A percentile compares a stretch with the other conserved stretches of the same genome.
phyloP scores from a whole-genome alignment of 2,113 vertebrate genomes.

The Poicephalus meyeri region DNA sequence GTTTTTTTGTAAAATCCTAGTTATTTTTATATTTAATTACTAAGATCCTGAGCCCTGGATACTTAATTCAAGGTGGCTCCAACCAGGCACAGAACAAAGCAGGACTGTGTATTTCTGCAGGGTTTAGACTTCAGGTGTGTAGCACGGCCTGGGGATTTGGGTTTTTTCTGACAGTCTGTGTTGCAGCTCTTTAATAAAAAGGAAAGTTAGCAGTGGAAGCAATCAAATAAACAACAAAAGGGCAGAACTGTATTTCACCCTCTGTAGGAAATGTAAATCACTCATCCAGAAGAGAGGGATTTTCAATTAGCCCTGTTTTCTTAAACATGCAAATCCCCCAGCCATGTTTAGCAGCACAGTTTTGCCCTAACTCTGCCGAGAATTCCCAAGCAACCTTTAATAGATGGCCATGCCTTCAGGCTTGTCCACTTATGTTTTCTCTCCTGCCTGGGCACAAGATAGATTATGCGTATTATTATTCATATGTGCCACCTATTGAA shows the following conservation, averaged over 20 bases:
- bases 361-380: conserved; percentile 57
- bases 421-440: conserved; percentile 67
- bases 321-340: conserved; percentile 66
- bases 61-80: neutral
- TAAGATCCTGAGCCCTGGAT: neutral
- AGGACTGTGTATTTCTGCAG: neutral
- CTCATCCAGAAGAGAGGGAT: conserved; percentile 32
- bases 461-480: conserved; percentile 68
- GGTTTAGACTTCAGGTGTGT: neutral
- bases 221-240: conserved; percentile 41
- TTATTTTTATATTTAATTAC: conserved; percentile 15
- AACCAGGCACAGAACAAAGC: neutral
- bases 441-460: conserved; percentile 60
- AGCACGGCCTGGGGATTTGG: neutral
- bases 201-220: neutral
- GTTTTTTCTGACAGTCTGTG: neutral
- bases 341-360: conserved; percentile 60
- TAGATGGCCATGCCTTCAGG: conserved; percentile 63
- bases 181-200: neutral
- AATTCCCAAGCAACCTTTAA: conserved; percentile 71
- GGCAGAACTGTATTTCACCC: conserved; percentile 14
- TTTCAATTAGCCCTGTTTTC: conserved; percentile 65
- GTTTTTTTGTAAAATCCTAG: neutral
- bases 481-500: conserved; percentile 67
- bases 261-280: conserved; percentile 53